Evolutionary conservation across 1,140 invertebrate genomes (phyloP).

Genomic region (fruit fly (Drosophila melanogaster)): DNA sequence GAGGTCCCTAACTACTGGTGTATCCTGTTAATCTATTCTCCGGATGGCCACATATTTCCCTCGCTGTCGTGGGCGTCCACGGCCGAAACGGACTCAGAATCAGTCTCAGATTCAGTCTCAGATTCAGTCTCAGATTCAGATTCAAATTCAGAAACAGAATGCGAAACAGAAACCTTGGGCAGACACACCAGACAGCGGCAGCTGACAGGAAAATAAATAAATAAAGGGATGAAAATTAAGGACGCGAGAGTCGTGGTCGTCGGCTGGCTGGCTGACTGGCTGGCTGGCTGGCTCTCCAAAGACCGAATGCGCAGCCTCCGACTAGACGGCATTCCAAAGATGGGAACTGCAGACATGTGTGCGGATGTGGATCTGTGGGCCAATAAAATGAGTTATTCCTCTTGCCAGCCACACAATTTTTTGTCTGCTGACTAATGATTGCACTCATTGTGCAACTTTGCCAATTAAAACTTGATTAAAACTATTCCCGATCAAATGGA

Average conservation of each 20-base stretch:
- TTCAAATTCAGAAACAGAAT: too few relatives aligned
- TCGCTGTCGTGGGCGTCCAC: conserved; percentile 10
- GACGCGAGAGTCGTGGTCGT: conserved; percentile 19
- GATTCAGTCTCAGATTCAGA: too few relatives aligned
- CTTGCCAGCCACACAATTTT: neutral
- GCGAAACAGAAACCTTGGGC: conserved; percentile 5
- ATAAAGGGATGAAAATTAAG: conserved; percentile 30
- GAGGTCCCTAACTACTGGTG: too few relatives aligned
- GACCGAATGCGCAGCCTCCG: conserved; percentile 32
- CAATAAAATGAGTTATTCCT: conserved; percentile 5
- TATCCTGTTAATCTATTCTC: too few relatives aligned
- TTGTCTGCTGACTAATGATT: neutral
- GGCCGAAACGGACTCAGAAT: neutral
- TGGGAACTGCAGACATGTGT: conserved; percentile 11
- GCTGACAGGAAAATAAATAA: conserved; percentile 27
- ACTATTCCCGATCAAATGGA: neutral
- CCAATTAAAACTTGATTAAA: neutral
- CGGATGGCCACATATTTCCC: neutral
- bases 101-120: neutral
- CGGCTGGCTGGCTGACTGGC: too few relatives aligned
- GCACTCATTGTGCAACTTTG: neutral
- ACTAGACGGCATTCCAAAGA: conserved; percentile 13
- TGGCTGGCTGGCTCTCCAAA: conserved; percentile 10
- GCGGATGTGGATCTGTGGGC: conserved; percentile 17
- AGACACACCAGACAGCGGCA: conserved; percentile 28